phyloP scores from a whole-genome alignment of 2,888 invertebrate genomes.

The Chouioia cunea region DNA sequence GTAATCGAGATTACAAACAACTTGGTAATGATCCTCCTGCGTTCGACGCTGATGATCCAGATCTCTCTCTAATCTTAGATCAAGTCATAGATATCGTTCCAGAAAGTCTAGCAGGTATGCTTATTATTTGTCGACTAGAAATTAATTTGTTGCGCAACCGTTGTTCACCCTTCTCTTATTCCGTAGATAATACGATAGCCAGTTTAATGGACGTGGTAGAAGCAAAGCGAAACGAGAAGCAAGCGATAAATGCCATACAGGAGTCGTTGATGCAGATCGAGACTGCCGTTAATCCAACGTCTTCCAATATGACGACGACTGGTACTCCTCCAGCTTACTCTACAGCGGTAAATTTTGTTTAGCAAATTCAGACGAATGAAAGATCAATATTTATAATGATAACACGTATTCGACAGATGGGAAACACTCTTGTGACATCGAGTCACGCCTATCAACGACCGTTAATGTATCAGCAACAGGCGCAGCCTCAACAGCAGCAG shows the following conservation, averaged over 20 bases:
- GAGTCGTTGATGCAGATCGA: conserved; percentile 91
- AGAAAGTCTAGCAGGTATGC: conserved; percentile 68
- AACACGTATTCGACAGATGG: conserved; percentile 56
- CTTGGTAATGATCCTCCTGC: conserved; percentile 58
- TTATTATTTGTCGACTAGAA: conserved; percentile 53
- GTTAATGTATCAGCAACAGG: conserved; percentile 67
- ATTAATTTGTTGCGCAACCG: too few species aligned
- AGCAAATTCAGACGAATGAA: neutral
- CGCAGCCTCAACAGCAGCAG: conserved; percentile 64
- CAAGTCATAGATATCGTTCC: conserved; percentile 86
- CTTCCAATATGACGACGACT: conserved; percentile 71
- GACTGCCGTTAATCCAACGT: conserved; percentile 75
- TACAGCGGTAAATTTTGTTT: conserved; percentile 68
- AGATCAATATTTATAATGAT: neutral
- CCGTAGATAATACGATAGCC: conserved; percentile 56
- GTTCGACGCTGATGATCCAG: conserved; percentile 75
- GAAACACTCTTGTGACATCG: conserved; percentile 64
- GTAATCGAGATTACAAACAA: conserved; percentile 65
- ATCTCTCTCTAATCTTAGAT: conserved; percentile 87
- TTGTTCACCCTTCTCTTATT: neutral
- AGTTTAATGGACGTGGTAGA: conserved; percentile 69
- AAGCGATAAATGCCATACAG: conserved; percentile 88
- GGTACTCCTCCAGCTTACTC: conserved; percentile 77
- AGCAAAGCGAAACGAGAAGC: conserved; percentile 75
- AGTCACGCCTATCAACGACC: conserved; percentile 68